phyloP scores from a whole-genome alignment of 1,140 invertebrate genomes.

The Monochamus saltuarius region DNA sequence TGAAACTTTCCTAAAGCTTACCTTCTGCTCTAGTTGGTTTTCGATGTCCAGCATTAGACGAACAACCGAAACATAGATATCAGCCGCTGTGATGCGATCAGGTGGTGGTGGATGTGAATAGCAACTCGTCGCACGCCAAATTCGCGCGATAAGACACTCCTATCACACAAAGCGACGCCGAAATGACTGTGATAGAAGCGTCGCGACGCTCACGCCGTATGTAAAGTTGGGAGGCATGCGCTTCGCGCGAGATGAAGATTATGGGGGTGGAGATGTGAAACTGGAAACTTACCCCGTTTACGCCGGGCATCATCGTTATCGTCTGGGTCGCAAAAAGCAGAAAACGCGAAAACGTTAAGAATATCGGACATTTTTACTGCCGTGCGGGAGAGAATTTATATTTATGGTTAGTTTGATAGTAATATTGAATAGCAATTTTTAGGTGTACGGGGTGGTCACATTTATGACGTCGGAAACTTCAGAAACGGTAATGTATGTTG shows the following conservation, averaged over 20 bases:
- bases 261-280: conserved; percentile 12
- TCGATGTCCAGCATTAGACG: neutral
- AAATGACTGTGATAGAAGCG: conserved; percentile 3
- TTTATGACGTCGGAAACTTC: no score
- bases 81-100: neutral
- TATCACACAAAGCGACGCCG: conserved; percentile 6
- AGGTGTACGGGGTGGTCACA: no score
- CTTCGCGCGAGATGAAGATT: conserved; percentile 5
- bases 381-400: no score
- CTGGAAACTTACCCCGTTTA: conserved; percentile 8
- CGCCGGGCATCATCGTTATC: no score
- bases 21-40: no score
- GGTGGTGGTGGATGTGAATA: conserved; percentile 1
- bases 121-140: neutral
- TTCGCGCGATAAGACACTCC: neutral
- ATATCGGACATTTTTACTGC: no score
- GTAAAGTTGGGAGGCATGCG: conserved; percentile 9
- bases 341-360: no score
- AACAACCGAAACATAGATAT: neutral
- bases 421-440: no score
- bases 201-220: conserved; percentile 4
- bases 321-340: no score
- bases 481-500: no score
- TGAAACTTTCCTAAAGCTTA: no score
- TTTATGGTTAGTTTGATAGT: no score